A percentile compares a stretch with the other conserved stretches of the same genome.
Evolutionary conservation across 2,797 vertebrate genomes (phyloP).

Genomic region (Champsocephalus gunnari): DNA sequence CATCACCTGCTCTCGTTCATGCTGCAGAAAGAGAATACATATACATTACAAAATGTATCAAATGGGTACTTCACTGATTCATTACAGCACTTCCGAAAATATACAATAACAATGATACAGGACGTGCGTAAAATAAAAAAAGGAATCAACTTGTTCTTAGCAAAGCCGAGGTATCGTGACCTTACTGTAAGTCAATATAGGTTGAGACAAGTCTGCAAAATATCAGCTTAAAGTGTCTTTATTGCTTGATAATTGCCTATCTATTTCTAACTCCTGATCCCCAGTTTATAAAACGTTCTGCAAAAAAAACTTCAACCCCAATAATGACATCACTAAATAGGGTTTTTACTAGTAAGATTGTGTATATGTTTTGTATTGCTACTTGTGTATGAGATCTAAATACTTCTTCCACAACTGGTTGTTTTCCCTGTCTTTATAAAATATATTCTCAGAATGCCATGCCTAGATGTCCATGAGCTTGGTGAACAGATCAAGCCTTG

Average conservation of each 20-base stretch:
- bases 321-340: neutral
- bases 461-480: neutral
- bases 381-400: neutral
- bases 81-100: neutral
- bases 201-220: constrained; percentile 1
- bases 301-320: neutral
- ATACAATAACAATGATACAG: neutral
- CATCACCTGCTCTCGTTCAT: constrained; percentile 98
- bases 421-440: neutral
- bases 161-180: neutral
- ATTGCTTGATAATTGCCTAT: neutral
- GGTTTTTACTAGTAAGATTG: neutral
- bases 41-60: constrained; percentile 20
- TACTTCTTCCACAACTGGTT: neutral
- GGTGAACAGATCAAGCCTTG: constrained; percentile 5
- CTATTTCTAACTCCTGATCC: neutral
- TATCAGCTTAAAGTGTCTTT: neutral
- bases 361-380: neutral
- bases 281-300: neutral
- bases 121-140: neutral
- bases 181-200: neutral
- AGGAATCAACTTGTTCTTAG: neutral
- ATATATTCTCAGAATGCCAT: neutral
- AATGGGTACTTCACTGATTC: neutral
- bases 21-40: constrained; percentile 80